Evolutionary conservation across 2,113 vertebrate species (phyloP).

Genomic region (Scalopus aquaticus): DNA sequence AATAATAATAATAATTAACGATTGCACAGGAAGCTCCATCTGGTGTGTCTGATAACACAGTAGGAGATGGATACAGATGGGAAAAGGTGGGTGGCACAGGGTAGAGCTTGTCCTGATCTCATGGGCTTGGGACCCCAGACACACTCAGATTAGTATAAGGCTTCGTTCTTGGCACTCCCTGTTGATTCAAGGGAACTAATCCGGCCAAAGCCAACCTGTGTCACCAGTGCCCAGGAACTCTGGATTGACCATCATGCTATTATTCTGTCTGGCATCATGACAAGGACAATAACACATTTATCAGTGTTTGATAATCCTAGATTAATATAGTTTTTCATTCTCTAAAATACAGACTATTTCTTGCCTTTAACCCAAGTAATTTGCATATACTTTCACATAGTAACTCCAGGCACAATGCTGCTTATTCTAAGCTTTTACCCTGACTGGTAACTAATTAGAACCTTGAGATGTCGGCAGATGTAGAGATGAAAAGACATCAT

Average conservation of each 20-base stretch:
- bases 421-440: constrained; percentile 36
- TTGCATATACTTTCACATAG: constrained; percentile 58
- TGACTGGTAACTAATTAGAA: constrained; percentile 66
- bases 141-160: background rate
- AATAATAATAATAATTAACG: constrained; percentile 78
- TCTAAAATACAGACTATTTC: constrained; percentile 41
- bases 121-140: constrained; percentile 51
- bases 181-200: background rate
- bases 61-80: constrained; percentile 72
- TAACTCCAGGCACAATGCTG: constrained; percentile 50
- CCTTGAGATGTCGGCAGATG: constrained; percentile 39
- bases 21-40: constrained; percentile 71
- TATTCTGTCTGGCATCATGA: background rate
- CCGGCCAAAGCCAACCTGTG: background rate
- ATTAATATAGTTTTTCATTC: constrained; percentile 42
- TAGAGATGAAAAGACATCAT: constrained; percentile 37
- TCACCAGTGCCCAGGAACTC: background rate
- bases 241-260: background rate
- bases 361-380: constrained; percentile 53
- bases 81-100: constrained; percentile 72
- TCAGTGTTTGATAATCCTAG: constrained; percentile 2
- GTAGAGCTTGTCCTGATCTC: constrained; percentile 62
- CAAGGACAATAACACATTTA: constrained; percentile 35
- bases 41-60: constrained; percentile 70
- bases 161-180: background rate